These are phyloP conservation scores for Alectoris magna DNA, from an alignment of 2,797 vertebrate species.

Conservation along the genomic window DNA sequence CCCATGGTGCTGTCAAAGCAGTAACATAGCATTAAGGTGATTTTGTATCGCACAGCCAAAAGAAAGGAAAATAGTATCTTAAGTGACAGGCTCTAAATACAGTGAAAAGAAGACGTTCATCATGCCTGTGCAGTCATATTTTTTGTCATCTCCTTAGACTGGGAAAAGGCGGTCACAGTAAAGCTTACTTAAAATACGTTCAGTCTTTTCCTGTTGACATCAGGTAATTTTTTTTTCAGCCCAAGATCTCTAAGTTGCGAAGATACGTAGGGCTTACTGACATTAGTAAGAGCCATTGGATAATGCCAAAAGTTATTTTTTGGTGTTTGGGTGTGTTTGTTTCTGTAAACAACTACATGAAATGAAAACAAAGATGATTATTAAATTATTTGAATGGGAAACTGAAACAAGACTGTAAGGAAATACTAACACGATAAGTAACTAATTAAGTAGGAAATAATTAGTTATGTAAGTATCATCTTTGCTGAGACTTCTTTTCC, in stretches of 20 bases:
- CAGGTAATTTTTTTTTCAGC: background rate
- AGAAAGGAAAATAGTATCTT: background rate
- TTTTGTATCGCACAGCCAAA: background rate
- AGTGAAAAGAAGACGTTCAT: background rate
- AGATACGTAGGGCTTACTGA: background rate
- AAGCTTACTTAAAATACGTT: background rate
- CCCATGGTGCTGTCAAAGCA: background rate
- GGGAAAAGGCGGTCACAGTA: background rate
- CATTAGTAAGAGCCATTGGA: background rate
- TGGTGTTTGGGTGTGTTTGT: background rate
- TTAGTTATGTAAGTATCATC: fast-evolving
- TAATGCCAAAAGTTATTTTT: background rate
- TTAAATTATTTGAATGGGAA: background rate
- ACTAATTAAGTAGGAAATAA: background rate
- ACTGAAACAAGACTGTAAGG: background rate
- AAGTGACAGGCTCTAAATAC: constrained; percentile 6
- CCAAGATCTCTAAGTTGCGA: background rate
- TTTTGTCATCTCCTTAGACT: background rate
- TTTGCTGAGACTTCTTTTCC: background rate
- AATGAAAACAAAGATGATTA: background rate
- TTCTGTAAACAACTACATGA: background rate
- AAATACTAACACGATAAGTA: background rate
- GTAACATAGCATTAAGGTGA: background rate
- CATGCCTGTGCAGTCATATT: background rate
- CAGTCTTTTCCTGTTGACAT: background rate